Evolutionary conservation across 2,113 vertebrate genomes (phyloP).

Genomic region (Brachyistius frenatus): DNA sequence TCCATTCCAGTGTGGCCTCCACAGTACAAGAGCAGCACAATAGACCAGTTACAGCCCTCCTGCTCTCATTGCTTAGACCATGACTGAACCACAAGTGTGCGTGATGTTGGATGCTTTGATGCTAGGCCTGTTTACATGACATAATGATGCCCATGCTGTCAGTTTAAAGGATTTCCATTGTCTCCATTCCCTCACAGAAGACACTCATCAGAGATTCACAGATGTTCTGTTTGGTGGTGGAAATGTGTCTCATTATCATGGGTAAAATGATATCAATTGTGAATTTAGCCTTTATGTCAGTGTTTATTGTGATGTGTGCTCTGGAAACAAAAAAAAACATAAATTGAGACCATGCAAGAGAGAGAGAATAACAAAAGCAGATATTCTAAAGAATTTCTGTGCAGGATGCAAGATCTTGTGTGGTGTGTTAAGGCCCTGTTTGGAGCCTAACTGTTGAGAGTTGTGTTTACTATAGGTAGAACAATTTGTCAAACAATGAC

Average conservation of each 20-base stretch:
- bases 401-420: background rate
- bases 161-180: constrained; percentile 52
- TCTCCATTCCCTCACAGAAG: constrained; percentile 51
- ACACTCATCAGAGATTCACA: constrained; percentile 59
- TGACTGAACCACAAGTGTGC: constrained; percentile 63
- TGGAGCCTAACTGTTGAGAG: constrained; percentile 32
- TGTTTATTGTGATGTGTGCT: constrained; percentile 39
- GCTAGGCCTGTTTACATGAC: constrained; percentile 73
- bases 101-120: constrained; percentile 73
- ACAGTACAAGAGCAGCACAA: constrained; percentile 31
- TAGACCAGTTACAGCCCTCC: constrained; percentile 16
- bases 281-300: constrained; percentile 35
- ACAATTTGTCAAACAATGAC: constrained; percentile 60
- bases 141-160: constrained; percentile 72
- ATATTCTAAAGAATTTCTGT: constrained; percentile 1
- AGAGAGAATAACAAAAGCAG: constrained; percentile 26
- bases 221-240: constrained; percentile 43
- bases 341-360: constrained; percentile 21
- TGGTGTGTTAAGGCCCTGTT: constrained; percentile 48
- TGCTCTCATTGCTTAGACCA: constrained; percentile 39
- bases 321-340: constrained; percentile 5
- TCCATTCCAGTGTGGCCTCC: constrained; percentile 22
- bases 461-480: constrained; percentile 56
- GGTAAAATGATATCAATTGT: constrained; percentile 51
- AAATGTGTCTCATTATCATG: constrained; percentile 56